A percentile compares a stretch with the other conserved stretches of the same genome.
Conservation (phyloP, 2,113 vertebrate genomes). For the Phalacrocorax pelagicus region DNA sequence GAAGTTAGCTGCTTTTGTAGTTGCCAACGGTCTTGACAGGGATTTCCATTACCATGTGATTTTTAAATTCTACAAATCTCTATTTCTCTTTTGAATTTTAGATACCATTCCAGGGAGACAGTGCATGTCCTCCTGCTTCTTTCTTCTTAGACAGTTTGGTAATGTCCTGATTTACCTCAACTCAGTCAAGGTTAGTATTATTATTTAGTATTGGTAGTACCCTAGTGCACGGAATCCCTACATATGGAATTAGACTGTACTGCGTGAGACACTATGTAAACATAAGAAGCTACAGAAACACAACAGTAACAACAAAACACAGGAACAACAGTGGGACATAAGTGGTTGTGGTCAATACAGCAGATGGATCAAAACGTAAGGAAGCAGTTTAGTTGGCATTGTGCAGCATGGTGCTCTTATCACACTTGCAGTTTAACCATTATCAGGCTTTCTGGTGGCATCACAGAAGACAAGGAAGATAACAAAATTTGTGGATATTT, state of each 20-base stretch:
- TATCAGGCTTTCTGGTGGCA: neutral
- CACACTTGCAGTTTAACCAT: neutral
- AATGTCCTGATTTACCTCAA: conserved; percentile 97
- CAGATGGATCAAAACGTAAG: neutral
- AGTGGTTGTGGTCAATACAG: neutral
- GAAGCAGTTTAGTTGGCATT: neutral
- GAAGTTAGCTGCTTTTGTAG: neutral
- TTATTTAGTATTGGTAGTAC: neutral
- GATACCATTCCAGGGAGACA: conserved; percentile 96
- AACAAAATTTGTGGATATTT: neutral
- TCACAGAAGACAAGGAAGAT: neutral
- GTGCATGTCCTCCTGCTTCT: conserved; percentile 98
- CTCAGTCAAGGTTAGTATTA: conserved; percentile 92
- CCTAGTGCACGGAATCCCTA: neutral
- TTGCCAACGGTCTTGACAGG: conserved; percentile 4
- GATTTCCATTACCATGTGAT: neutral
- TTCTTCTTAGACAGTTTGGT: conserved; percentile 92
- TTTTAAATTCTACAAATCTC: conserved; percentile 11
- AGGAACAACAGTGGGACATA: neutral
- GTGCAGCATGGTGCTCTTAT: neutral
- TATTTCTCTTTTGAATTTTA: conserved; percentile 66
- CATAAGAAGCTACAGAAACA: neutral
- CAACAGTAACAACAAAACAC: neutral
- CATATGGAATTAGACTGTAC: neutral
- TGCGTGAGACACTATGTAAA: neutral